These are phyloP conservation scores for Dendrolimus punctatus DNA, from an alignment of 1,140 invertebrate species.

Conservation along the genomic window DNA sequence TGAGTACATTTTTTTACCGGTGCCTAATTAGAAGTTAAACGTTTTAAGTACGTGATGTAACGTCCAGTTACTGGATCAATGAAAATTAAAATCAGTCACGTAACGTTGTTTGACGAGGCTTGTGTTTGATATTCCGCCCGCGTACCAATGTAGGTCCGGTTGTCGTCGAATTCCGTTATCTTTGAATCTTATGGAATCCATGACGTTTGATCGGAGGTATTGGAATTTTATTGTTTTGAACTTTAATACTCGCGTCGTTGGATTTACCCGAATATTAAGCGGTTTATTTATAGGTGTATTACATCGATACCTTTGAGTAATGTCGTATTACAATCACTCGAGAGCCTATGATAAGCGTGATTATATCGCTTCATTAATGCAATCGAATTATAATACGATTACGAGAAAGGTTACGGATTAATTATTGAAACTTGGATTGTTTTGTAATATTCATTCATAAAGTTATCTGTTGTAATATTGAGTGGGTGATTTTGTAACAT, in stretches of 20 bases:
- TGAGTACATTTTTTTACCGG: background rate
- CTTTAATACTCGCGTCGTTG: conserved; percentile 6
- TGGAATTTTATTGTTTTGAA: conserved; percentile 1
- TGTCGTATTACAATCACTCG: too few species aligned
- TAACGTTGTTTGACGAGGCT: conserved; percentile 4
- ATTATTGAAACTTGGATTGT: too few species aligned
- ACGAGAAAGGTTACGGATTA: too few species aligned
- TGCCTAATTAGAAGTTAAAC: conserved; percentile 1
- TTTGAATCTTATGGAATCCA: conserved; percentile 3
- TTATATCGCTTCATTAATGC: too few species aligned
- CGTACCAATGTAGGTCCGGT: conserved; percentile 9
- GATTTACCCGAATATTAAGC: conserved; percentile 13
- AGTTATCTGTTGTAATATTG: too few species aligned
- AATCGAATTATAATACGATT: too few species aligned
- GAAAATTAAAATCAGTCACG: conserved; percentile 6
- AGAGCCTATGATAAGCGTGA: too few species aligned
- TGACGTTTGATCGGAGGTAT: conserved; percentile 2
- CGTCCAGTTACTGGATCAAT: background rate
- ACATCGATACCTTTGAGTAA: too few species aligned
- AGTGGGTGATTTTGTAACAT: too few species aligned
- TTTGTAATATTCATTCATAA: too few species aligned
- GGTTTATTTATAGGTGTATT: background rate
- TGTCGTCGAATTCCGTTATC: conserved; percentile 11
- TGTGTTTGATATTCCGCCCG: conserved; percentile 2
- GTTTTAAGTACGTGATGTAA: conserved; percentile 4